phyloP scores from a whole-genome alignment of 2,888 invertebrate genomes.

The Polydrusus tereticollis region DNA sequence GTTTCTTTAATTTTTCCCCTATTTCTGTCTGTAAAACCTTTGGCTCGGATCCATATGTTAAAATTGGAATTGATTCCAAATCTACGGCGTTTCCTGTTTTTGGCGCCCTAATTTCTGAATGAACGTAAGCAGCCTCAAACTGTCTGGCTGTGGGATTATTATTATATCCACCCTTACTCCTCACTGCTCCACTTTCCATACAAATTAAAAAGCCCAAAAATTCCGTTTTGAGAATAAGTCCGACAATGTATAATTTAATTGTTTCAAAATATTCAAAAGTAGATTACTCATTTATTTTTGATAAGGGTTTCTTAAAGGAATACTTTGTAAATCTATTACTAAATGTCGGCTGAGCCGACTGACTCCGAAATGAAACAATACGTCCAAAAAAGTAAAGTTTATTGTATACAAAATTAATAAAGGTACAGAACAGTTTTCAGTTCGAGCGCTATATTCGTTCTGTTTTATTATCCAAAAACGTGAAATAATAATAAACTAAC shows the following conservation, averaged over 20 bases:
- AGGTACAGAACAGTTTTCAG: too few relatives aligned
- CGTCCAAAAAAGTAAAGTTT: too few relatives aligned
- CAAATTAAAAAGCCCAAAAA: slow-evolving; percentile 29
- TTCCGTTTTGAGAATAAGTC: slow-evolving; percentile 9
- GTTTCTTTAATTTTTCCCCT: not conserved
- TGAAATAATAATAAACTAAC: too few relatives aligned
- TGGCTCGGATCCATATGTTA: not conserved
- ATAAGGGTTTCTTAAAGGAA: slow-evolving; percentile 47
- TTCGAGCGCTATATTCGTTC: too few relatives aligned
- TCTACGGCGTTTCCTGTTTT: slow-evolving; percentile 9
- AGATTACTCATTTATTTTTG: slow-evolving; percentile 14
- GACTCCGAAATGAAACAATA: too few relatives aligned
- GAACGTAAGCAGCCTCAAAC: slow-evolving; percentile 38
- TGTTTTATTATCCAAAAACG: too few relatives aligned
- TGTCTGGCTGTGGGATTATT: too few relatives aligned
- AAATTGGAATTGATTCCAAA: slow-evolving; percentile 8
- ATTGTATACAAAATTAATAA: too few relatives aligned
- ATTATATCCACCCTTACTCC: too few relatives aligned
- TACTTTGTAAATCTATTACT: slow-evolving; percentile 39
- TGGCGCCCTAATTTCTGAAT: slow-evolving; percentile 9
- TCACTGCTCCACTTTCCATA: slow-evolving; percentile 30
- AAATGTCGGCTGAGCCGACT: too few relatives aligned
- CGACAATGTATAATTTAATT: not conserved
- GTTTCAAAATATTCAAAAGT: slow-evolving; percentile 6
- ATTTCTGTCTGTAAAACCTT: too few relatives aligned